phyloP scores from a whole-genome alignment of 2,888 invertebrate genomes.

The Metopia argyrocephala region DNA sequence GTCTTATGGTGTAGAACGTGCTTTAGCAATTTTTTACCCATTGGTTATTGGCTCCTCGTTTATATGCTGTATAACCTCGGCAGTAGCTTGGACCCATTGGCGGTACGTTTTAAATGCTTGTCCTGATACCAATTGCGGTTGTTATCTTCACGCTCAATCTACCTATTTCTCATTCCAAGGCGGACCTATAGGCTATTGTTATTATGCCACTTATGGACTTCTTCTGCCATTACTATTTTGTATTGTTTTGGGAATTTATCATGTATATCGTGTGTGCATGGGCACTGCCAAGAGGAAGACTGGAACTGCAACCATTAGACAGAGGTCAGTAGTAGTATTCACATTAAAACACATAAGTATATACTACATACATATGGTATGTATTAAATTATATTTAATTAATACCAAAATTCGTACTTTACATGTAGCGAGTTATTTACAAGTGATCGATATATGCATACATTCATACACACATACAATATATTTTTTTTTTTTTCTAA shows the following conservation, averaged over 20 bases:
- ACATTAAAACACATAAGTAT: neutral
- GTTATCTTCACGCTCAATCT: slow-evolving; percentile 83
- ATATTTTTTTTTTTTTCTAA: too few relatives aligned
- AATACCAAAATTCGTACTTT: neutral
- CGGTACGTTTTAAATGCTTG: slow-evolving; percentile 83
- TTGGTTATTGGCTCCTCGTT: slow-evolving; percentile 73
- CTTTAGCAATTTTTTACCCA: slow-evolving; percentile 75
- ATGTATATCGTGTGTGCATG: slow-evolving; percentile 85
- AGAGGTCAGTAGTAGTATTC: slow-evolving; percentile 72
- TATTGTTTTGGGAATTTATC: slow-evolving; percentile 83
- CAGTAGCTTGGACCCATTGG: slow-evolving; percentile 85
- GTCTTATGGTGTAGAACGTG: slow-evolving; percentile 75
- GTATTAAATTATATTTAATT: slow-evolving; percentile 50
- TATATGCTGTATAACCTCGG: slow-evolving; percentile 78
- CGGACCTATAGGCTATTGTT: slow-evolving; percentile 83
- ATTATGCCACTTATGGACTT: slow-evolving; percentile 85
- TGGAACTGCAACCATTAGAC: slow-evolving; percentile 76
- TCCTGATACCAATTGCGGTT: slow-evolving; percentile 84
- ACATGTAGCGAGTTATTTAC: too few relatives aligned
- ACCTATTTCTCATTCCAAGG: slow-evolving; percentile 83
- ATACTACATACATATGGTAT: slow-evolving; percentile 51
- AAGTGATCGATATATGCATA: too few relatives aligned
- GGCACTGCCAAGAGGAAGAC: slow-evolving; percentile 79
- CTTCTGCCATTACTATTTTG: slow-evolving; percentile 83
- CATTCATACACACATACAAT: too few relatives aligned